phyloP scores from a whole-genome alignment of 2,113 vertebrate genomes.

The Glareola pratincola region DNA sequence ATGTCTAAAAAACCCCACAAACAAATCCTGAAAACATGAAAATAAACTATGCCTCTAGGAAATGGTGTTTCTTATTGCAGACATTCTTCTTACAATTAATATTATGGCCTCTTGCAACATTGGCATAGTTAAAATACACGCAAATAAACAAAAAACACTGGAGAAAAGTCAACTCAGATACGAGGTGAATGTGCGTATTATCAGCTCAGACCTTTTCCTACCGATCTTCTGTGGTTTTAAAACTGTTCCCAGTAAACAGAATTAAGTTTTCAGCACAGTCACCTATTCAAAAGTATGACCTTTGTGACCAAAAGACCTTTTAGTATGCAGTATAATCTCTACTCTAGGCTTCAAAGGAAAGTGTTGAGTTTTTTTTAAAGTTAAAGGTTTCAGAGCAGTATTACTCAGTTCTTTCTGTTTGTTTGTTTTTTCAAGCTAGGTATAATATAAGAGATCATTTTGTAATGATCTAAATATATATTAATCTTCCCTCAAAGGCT shows the following conservation, averaged over 20 bases:
- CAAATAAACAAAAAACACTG: not conserved
- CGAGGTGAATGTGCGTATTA: not conserved
- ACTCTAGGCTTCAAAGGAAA: not conserved
- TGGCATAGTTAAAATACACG: not conserved
- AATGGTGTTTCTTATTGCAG: not conserved
- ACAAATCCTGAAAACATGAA: not conserved
- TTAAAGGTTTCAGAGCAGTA: not conserved
- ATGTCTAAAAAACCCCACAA: not conserved
- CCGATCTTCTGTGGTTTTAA: not conserved
- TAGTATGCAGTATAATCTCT: not conserved
- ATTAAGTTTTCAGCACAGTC: not conserved
- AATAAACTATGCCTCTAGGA: not conserved
- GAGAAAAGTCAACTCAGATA: not conserved
- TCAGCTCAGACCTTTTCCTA: not conserved
- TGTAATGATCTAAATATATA: slow-evolving; percentile 1
- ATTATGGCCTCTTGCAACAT: not conserved
- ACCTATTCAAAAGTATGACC: not conserved
- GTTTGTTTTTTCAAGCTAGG: not conserved
- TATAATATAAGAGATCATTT: not conserved
- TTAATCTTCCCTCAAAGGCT: not conserved
- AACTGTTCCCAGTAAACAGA: not conserved
- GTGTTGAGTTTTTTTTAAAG: not conserved
- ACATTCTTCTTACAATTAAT: not conserved
- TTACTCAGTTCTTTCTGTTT: not conserved
- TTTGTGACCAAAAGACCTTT: not conserved